Evolutionary conservation across 2,113 vertebrate genomes (phyloP).

Genomic region (Crotalus tigris): DNA sequence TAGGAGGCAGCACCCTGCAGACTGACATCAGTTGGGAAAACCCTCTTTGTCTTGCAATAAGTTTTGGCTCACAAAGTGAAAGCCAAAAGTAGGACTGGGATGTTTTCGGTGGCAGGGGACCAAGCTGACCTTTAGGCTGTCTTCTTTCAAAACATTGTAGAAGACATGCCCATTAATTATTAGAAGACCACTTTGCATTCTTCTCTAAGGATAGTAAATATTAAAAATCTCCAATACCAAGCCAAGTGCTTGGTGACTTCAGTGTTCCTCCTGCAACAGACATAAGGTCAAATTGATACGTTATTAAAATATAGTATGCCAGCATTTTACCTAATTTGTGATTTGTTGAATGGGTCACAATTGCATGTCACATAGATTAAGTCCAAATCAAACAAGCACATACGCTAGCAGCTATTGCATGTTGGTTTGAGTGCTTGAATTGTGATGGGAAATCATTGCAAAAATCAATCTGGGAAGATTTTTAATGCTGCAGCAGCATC

Average conservation of each 20-base stretch:
- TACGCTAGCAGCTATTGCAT: fast-evolving
- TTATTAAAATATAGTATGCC: background rate
- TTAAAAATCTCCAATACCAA: background rate
- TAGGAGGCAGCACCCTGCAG: background rate
- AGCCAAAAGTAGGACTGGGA: background rate
- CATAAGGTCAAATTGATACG: background rate
- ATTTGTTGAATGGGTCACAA: background rate
- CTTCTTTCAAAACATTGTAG: background rate
- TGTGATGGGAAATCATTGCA: background rate
- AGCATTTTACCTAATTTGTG: background rate
- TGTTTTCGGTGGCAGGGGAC: background rate
- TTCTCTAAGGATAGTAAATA: background rate
- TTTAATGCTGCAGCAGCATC: background rate
- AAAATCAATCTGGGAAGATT: background rate
- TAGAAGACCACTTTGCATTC: background rate
- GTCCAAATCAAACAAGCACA: background rate
- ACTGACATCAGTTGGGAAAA: background rate
- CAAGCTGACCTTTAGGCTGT: background rate
- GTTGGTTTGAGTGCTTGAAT: background rate
- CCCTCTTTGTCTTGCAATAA: background rate
- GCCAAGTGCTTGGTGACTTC: background rate
- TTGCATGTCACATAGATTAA: background rate
- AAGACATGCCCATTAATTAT: background rate
- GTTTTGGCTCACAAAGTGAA: background rate
- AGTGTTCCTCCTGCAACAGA: background rate